Evolutionary conservation across 2,113 vertebrate genomes (phyloP), one percentile per base, ranked within the genome.

Genomic region (Petrocephalus microphthalmus): DNA sequence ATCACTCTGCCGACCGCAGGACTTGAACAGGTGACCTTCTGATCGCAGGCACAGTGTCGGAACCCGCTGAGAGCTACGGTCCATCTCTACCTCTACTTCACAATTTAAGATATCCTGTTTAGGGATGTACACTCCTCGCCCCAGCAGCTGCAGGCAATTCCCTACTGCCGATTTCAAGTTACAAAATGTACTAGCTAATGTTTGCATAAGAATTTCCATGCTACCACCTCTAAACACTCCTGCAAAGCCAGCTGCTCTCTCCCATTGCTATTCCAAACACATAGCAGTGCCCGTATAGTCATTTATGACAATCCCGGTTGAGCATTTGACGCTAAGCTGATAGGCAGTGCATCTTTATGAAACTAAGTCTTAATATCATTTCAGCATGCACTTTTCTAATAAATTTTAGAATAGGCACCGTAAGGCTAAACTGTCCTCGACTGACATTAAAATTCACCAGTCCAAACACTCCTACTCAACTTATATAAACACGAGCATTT

Each of bases 191-290:
- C 71, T 19, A 78, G 71, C 33, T 42, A 15, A 13, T 78, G 71
- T 78, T 78, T 78, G 71, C 33, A 78, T 78, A 78, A 78, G n/a
- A 78, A 78, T 78, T 78, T 78, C 71, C 71, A 78, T 33, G 33
- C 71, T n/a, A 19, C 17, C 29, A 6, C 15, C 29, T 37, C 33
- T 7, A 74, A 74, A 74, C 25, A 37, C 67, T 74, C 71, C 33
- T 13, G 13, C 67, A 74, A 37, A 74, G 25, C 67, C 4, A 37
- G n/a, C 33, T 1, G 1, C 71, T 37, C 37, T 42, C 33, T n/a
- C n/a, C 33, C 33, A 78, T 78, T 78, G 33, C 17, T 42, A 78
- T 42, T 78, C 71, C 11, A 78, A 42, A 42, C 33, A 42, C 71
- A 78, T 78, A 78, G 17, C 71, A 78, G 33, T 78, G 71, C 71